Evolutionary conservation across 2,113 vertebrate species (phyloP).

Genomic region (Vulpes lagopus): DNA sequence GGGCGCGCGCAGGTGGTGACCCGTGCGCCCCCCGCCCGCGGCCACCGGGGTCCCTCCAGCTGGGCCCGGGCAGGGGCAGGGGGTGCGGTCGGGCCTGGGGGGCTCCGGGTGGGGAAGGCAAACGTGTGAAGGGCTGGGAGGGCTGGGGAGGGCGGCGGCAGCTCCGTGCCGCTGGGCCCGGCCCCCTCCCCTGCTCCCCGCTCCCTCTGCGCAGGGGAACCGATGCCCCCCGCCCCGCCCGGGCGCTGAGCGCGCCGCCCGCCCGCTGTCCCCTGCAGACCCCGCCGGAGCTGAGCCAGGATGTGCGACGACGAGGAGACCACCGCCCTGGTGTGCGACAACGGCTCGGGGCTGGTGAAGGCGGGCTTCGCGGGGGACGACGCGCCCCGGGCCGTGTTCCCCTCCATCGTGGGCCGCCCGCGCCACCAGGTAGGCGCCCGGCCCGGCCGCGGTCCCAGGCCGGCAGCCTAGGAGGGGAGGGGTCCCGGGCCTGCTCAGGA

Average conservation of each 20-base stretch:
- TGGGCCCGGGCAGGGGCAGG: not conserved
- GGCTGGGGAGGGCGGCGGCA: not conserved
- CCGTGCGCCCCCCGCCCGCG: not conserved
- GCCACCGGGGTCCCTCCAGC: not conserved
- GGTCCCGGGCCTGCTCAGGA: not conserved
- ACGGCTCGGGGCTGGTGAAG: constrained; percentile 98
- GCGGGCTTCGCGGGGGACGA: constrained; percentile 99
- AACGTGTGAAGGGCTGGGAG: not conserved
- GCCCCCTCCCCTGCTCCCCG: no score
- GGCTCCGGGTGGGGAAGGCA: not conserved
- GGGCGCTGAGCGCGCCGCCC: not conserved
- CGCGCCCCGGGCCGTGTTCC: constrained; percentile 98
- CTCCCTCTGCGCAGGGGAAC: no score
- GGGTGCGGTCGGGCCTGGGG: not conserved
- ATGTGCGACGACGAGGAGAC: constrained; percentile 99
- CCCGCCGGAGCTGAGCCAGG: constrained; percentile 77
- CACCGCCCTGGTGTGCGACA: constrained; percentile 99
- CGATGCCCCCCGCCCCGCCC: not conserved
- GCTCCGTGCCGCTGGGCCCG: not conserved
- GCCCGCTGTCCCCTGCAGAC: constrained; percentile 82
- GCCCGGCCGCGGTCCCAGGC: not conserved
- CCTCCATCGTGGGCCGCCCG: constrained; percentile 98
- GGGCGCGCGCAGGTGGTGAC: not conserved
- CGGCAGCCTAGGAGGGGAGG: not conserved
- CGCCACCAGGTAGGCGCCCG: constrained; percentile 94